These are phyloP conservation scores for Jordanella pulchra DNA, from an alignment of 2,797 vertebrate genomes.

Conservation along the genomic window DNA sequence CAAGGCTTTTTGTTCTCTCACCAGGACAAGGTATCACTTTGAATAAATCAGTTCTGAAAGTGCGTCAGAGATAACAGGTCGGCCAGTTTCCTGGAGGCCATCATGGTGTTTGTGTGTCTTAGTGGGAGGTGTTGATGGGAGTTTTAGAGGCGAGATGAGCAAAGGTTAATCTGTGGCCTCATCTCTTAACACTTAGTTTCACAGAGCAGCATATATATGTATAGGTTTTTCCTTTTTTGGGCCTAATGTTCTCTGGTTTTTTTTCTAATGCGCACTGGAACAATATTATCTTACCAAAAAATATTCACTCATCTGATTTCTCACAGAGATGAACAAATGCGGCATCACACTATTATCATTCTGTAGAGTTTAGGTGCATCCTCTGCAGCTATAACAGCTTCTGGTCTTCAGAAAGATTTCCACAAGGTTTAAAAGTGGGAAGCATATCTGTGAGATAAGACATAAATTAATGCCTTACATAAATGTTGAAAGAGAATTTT, in stretches of 20 bases:
- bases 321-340: not conserved
- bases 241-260: slow-evolving; percentile 5
- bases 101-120: slow-evolving; percentile 35
- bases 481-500: not conserved
- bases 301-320: not conserved
- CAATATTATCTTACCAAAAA: not conserved
- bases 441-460: not conserved
- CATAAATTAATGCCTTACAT: too few relatives aligned
- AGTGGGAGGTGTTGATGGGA: slow-evolving; percentile 47
- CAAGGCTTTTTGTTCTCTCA: slow-evolving; percentile 47
- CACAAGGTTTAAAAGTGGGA: not conserved
- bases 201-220: slow-evolving; percentile 18
- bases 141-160: slow-evolving; percentile 33
- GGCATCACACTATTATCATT: not conserved
- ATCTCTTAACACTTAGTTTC: slow-evolving; percentile 27
- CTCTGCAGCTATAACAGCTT: not conserved
- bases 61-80: slow-evolving; percentile 44
- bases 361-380: not conserved
- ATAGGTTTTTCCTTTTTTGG: slow-evolving; percentile 1
- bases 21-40: slow-evolving; percentile 57
- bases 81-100: slow-evolving; percentile 41
- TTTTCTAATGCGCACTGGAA: not conserved
- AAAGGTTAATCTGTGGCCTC: slow-evolving; percentile 18
- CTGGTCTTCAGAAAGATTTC: not conserved
- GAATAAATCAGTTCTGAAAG: slow-evolving; percentile 56